Base-by-base conservation (phyloP, 2,888 invertebrate genomes). In the Agonum fuliginosum region DNA sequence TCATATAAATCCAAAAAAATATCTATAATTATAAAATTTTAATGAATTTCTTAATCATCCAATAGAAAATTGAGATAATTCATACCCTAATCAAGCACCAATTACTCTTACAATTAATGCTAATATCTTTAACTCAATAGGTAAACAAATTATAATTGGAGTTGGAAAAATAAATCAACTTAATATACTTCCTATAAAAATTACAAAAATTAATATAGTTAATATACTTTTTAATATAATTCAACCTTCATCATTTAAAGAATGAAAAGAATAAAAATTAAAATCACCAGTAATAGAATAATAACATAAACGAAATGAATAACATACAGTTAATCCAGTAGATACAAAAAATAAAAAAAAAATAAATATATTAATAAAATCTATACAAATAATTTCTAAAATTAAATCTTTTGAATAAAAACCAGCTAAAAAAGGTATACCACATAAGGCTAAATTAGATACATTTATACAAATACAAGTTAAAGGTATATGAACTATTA, bases 371-470 rank as follows among this genome's bases (percentile, higher is more conserved):
- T 90, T 90, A 84, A 89, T 83, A 87, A 87, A 86, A 80, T 84
- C 87, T 85, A 90, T 87, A 80, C 87, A 87, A 73, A 89, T 85
- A 81, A 89, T 82, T 80, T 91, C 91, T 86, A 91, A 88, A 89
- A 91, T 89, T 86, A 90, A 85, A 88, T 90, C 91, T 34, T 91
- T 91, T 22, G 91, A 91, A 87, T 91, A 92, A 91, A 58, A 89
- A 2, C 88, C 89, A 0, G 87, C 83, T 79, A 88, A 79, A 86
- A 87, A 88, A n/a, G 87, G 87, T 78, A 87, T 81, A 0, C 87
- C 87, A 83, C 85, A 85, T 82, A 88, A 85, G 67, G 86, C 81
- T 72, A 88, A 81, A 80, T 84, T 85, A 43, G 86, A 80, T 81
- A 84, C 80, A 82, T 83, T 83, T 81, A 88, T 85, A 81, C 88